Conservation (phyloP, 2,888 invertebrate species). For the Magallana nippona region DNA sequence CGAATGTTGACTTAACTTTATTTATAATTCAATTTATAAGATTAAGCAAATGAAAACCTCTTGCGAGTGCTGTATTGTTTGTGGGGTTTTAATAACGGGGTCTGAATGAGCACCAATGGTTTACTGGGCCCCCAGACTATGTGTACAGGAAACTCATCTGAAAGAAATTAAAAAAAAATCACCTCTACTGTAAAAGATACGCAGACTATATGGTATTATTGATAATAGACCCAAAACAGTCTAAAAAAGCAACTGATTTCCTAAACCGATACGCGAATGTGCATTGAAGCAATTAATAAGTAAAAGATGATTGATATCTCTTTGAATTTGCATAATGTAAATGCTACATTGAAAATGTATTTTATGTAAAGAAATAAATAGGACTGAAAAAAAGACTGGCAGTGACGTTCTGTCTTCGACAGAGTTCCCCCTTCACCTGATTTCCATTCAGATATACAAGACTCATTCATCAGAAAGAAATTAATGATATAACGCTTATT, state of each 20-base stretch:
- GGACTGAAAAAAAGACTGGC: neutral
- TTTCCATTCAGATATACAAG: constrained; percentile 26
- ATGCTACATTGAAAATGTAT: constrained; percentile 32
- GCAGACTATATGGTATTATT: neutral
- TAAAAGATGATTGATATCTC: constrained; percentile 30
- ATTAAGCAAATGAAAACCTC: constrained; percentile 32
- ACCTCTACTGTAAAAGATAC: neutral
- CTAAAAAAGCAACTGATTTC: constrained; percentile 9
- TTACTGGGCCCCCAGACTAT: neutral
- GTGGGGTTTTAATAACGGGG: constrained; percentile 21
- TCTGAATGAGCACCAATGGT: constrained; percentile 7
- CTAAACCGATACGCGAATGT: constrained; percentile 6
- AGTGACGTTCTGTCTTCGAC: neutral
- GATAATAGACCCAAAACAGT: neutral
- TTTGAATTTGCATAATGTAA: constrained; percentile 26
- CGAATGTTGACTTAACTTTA: constrained; percentile 41
- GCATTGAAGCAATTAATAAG: constrained; percentile 35
- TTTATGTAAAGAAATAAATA: constrained; percentile 33
- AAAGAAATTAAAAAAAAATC: neutral
- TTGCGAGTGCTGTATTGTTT: constrained; percentile 18
- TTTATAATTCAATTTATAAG: constrained; percentile 43
- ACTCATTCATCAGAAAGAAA: constrained; percentile 21
- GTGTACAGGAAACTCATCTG: neutral
- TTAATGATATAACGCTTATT: constrained; percentile 15
- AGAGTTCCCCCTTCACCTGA: neutral